Percentiles rank a stretch among this genome's conserved stretches.
phyloP scores from a whole-genome alignment of 2,888 invertebrate genomes.

The Imbricaverruca yamaguchii region DNA sequence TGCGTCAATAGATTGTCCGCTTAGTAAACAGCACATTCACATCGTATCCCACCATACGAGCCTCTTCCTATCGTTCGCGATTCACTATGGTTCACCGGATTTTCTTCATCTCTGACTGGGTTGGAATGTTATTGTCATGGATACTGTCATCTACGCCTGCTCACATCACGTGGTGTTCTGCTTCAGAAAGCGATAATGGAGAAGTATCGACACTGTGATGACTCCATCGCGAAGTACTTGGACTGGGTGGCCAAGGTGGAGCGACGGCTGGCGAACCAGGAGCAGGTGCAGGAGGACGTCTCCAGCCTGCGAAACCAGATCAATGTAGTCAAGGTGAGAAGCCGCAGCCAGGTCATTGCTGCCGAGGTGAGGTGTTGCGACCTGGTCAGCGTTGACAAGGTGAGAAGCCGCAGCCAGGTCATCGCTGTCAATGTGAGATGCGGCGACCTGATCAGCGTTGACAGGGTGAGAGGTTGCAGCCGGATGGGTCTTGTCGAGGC shows the following conservation, averaged over 20 bases:
- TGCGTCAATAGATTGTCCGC: no score
- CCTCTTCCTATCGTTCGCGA: no score
- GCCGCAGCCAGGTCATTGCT: background rate
- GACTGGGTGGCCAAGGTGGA: conserved; percentile 83
- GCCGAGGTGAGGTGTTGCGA: conserved; percentile 37
- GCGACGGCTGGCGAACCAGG: conserved; percentile 72
- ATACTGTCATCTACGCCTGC: no score
- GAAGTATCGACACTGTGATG: conserved; percentile 84
- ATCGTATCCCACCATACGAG: no score
- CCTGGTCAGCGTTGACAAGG: conserved; percentile 82
- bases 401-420: conserved; percentile 39
- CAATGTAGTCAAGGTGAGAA: conserved; percentile 67
- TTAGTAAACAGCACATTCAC: no score
- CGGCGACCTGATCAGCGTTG: conserved; percentile 67
- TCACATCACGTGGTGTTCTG: no score
- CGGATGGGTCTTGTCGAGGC: no score
- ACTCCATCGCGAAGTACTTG: conserved; percentile 70
- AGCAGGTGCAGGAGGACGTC: conserved; percentile 75
- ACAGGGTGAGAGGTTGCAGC: conserved; percentile 55
- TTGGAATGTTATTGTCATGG: no score
- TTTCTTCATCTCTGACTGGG: no score
- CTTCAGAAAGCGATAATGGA: conserved; percentile 66
- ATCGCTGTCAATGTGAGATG: background rate
- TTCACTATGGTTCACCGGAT: no score
- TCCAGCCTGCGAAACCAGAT: conserved; percentile 83